Percentiles rank a stretch among this genome's conserved stretches.
phyloP scores from a whole-genome alignment of 2,113 vertebrate genomes.

The Nothoprocta pentlandii region DNA sequence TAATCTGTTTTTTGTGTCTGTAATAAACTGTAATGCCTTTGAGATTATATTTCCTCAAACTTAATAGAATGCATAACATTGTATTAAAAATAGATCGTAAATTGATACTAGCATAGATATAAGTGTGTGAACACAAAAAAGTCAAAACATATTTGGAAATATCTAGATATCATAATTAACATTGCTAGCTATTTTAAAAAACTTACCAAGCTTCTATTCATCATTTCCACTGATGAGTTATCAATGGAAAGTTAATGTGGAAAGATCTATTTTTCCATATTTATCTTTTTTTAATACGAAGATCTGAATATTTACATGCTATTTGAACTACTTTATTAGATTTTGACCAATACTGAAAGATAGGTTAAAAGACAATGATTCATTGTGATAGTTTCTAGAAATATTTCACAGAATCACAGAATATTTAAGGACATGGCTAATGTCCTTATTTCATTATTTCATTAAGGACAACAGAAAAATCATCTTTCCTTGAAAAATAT shows the following conservation, averaged over 20 bases:
- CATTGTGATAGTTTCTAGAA: not conserved
- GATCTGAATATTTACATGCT: not conserved
- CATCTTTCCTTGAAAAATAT: not conserved
- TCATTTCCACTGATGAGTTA: not conserved
- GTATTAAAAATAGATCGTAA: not conserved
- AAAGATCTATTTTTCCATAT: not conserved
- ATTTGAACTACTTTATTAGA: not conserved
- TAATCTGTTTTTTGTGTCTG: not conserved
- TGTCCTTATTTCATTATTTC: not conserved
- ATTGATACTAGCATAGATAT: not conserved
- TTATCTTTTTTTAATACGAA: not conserved
- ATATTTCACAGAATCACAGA: not conserved
- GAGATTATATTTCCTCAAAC: not conserved
- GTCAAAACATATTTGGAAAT: not conserved
- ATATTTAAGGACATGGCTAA: too few relatives aligned
- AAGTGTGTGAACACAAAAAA: not conserved
- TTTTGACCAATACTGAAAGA: not conserved
- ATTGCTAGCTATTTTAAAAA: not conserved
- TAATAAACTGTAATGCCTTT: not conserved
- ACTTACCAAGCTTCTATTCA: not conserved
- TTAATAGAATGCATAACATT: not conserved
- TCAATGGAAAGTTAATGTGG: not conserved
- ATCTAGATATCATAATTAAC: not conserved
- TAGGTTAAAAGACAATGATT: not conserved
- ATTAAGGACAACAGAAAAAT: not conserved